A percentile compares a stretch with the other conserved stretches of the same genome.
These are phyloP conservation scores for Himantopus leucocephalus DNA, from an alignment of 2,113 vertebrate species.

Conservation along the genomic window DNA sequence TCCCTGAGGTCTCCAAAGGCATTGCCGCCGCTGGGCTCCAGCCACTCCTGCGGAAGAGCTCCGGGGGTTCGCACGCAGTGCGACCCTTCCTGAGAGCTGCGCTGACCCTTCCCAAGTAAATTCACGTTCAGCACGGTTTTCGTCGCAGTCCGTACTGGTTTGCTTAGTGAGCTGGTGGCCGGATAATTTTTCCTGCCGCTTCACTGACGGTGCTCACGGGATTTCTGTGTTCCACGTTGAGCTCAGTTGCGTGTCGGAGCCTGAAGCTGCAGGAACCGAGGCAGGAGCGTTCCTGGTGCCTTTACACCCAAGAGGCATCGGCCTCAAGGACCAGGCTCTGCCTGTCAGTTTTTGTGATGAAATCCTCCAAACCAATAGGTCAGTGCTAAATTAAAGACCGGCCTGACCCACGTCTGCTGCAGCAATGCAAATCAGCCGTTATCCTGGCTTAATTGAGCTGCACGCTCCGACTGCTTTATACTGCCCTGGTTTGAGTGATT, in stretches of 20 bases:
- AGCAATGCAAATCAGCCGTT: not conserved
- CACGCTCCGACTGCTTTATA: not conserved
- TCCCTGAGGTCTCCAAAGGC: not conserved
- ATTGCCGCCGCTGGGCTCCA: not conserved
- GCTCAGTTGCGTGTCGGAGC: not conserved
- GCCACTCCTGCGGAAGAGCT: accelerated
- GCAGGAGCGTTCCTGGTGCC: not conserved
- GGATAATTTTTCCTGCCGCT: not conserved
- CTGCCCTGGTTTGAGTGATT: not conserved
- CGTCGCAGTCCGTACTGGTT: accelerated
- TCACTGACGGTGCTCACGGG: accelerated
- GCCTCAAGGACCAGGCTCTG: no score
- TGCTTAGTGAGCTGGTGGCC: not conserved
- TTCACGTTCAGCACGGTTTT: accelerated
- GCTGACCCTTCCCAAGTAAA: not conserved
- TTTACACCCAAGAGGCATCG: not conserved
- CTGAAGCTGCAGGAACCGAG: not conserved
- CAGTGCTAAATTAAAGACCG: accelerated
- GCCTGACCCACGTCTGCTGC: not conserved
- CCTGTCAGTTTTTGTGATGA: not conserved
- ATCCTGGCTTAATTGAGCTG: not conserved
- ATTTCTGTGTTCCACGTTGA: not conserved
- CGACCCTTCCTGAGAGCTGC: not conserved
- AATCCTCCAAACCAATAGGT: not conserved
- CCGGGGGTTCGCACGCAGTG: not conserved